Percentiles rank a stretch among this genome's conserved stretches.
These are phyloP conservation scores for human DNA, from an alignment of 2,113 vertebrate species.

Conservation along the genomic window GRCh38 chr18:13293001-13293500, in stretches of 20 bases:
- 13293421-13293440: conserved; percentile 1
- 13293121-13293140: background rate
- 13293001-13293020: background rate
- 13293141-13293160: background rate
- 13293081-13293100: background rate
- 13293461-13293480: background rate
- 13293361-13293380: background rate
- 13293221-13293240: background rate
- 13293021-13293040: background rate
- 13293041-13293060: background rate
- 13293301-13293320: background rate
- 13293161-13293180: background rate
- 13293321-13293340: background rate
- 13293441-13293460: conserved; percentile 7
- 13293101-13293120: background rate
- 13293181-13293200: background rate
- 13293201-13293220: background rate
- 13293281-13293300: background rate
- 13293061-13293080: background rate
- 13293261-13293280: background rate
- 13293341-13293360: background rate
- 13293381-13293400: background rate
- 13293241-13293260: background rate
- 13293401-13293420: background rate
- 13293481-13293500: background rate